Evolutionary conservation across 1,140 invertebrate genomes (phyloP).

Genomic region (Ceratina calcarata): DNA sequence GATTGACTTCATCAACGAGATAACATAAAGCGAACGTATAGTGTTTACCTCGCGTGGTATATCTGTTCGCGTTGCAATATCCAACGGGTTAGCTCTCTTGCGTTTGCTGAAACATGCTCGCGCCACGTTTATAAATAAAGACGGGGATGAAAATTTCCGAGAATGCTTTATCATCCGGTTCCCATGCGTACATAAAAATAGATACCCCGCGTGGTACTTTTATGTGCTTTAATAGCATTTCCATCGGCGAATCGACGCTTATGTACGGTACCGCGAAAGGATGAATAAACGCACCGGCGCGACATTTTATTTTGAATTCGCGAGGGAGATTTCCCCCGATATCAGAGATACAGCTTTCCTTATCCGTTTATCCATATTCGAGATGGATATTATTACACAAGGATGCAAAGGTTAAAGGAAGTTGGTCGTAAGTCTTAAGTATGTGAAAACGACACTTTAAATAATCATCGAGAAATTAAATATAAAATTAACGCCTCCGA

Average conservation of each 20-base stretch:
- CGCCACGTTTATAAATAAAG: conserved; percentile 55
- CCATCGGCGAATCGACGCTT: conserved; percentile 44
- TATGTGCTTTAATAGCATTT: conserved; percentile 41
- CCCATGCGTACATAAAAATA: conserved; percentile 56
- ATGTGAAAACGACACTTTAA: too few relatives aligned
- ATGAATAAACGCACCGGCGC: not conserved
- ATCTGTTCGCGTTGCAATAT: conserved; percentile 22
- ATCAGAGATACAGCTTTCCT: too few relatives aligned
- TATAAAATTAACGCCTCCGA: too few relatives aligned
- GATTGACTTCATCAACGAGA: not conserved
- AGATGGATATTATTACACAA: too few relatives aligned
- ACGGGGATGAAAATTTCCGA: conserved; percentile 54
- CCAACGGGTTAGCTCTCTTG: conserved; percentile 12
- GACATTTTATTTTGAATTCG: too few relatives aligned
- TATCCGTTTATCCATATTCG: too few relatives aligned
- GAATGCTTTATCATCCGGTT: conserved; percentile 63
- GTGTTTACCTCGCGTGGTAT: not conserved
- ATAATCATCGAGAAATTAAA: too few relatives aligned
- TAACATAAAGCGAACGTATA: not conserved
- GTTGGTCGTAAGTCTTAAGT: too few relatives aligned
- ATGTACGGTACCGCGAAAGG: conserved; percentile 12
- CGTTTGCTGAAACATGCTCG: too few relatives aligned
- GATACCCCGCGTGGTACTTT: conserved; percentile 34
- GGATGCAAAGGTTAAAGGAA: too few relatives aligned
- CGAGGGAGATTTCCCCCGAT: too few relatives aligned